Base-by-base conservation (phyloP, 2,797 vertebrate genomes). In the Apodemus agrarius region DNA sequence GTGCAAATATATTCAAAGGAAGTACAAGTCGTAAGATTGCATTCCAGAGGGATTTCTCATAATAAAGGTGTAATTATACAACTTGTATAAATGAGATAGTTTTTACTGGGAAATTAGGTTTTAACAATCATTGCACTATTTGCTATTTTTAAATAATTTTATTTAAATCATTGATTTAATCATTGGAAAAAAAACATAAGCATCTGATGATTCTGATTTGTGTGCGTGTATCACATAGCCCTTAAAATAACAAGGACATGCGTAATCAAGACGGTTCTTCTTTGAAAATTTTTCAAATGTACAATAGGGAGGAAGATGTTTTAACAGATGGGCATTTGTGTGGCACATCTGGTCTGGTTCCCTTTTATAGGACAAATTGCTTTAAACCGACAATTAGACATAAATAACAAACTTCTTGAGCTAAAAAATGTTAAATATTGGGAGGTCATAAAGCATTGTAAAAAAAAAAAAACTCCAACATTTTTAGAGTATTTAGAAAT, bases 311-410 rank as follows among this genome's bases (percentile, higher is more conserved):
- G 21, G 37, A 88, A 91, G 82, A 65, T 96, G 10, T 85, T 95
- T 97, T 94, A 95, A 89, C 79, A 97, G 93, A 95, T 92, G 67
- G 75, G 69, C 80, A 96, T 91, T 96, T 96, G 93, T 69, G 87
- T 94, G 72, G 34, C 61, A 93, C 69, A 91, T 96, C 79, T 94
- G 94, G 86, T 91, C 17, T 29, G 90, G 22, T 84, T 93, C 29
- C 85, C 95, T 94, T 93, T 92, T 84, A 95, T 91, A 94, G n/a
- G 63, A 89, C 90, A 96, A 89, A 89, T 76, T 43, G 74, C 67
- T 89, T 93, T 96, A 96, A 97, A 89, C 63, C 82, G 52, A 97
- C 79, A 95, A 97, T 91, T 59, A 95, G 49, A 95, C 37, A 94
- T 13, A 94, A 95, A 96, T 65, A 96, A 96, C 26, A 94, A 81